Evolutionary conservation across 1,140 invertebrate genomes (phyloP).

Genomic region (Diuraphis noxia): DNA sequence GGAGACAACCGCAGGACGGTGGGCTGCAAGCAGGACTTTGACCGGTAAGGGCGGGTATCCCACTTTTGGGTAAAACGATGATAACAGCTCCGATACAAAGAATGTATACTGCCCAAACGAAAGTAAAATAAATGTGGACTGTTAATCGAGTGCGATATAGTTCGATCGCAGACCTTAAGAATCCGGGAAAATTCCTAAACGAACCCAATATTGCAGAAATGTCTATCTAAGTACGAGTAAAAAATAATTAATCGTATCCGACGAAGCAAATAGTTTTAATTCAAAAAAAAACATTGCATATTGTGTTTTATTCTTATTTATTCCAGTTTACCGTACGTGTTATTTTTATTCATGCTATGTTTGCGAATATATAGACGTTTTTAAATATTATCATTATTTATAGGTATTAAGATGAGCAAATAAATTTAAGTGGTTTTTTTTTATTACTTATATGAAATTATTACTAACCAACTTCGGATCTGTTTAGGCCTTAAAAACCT

Average conservation of each 20-base stretch:
- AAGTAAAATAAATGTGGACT: background rate
- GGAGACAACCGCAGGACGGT: background rate
- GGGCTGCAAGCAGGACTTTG: background rate
- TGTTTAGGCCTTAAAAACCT: background rate
- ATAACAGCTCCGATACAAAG: background rate
- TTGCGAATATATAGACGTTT: background rate
- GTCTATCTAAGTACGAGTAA: background rate
- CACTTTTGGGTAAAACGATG: background rate
- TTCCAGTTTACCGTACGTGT: background rate
- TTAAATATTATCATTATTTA: background rate
- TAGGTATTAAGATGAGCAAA: background rate
- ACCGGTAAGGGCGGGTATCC: background rate
- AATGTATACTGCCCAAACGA: background rate
- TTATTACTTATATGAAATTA: background rate
- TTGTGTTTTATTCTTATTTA: background rate
- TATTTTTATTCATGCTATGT: background rate
- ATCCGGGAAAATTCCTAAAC: background rate
- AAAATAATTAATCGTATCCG: background rate
- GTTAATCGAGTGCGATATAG: background rate
- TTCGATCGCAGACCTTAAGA: background rate
- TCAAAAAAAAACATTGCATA: background rate
- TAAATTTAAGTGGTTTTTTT: background rate
- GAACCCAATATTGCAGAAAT: background rate
- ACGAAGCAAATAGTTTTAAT: background rate
- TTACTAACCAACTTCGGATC: background rate